Base-by-base conservation (phyloP, 1,140 invertebrate genomes). In the Hyposmocoma kahamanoa region DNA sequence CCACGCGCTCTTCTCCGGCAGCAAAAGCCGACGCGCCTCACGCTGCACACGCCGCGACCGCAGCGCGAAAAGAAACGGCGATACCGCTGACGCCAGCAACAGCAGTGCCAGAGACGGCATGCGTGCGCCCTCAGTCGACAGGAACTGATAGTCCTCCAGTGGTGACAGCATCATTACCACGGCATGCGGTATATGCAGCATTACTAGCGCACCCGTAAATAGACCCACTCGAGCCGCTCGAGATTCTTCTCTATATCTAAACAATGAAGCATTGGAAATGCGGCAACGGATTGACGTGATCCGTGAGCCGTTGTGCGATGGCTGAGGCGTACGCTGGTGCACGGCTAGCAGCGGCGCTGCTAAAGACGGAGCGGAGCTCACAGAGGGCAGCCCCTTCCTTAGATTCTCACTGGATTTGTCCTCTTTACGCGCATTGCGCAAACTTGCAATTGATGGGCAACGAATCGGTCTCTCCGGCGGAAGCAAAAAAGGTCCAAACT, bases 261-360 rank as follows among this genome's bases (percentile, higher is more conserved):
- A 95, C 47, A 94, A 82, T n/a, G 92, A 93, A 9, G 93, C 94
- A 68, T 95, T 95, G 47, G 93, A 94, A 32, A 95, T 92, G 8
- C 92, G 86, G 71, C 93, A 91, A 28, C 91, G 90, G 43, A 95
- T 82, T 4, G 90, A 92, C 42, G 90, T 92, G 56, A 94, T 92
- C 59, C 92, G 91, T 13, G 87, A 89, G 5, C 80, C 76, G 19
- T 75, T 76, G 26, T 73, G 86, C 3, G 77, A 57, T 42, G 61
- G 72, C 45, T 67, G 80, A 55, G 62, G 85, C 21, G 63, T 80
- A 65, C 79, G 71, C 42, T 79, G 67, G 22, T 87, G 82, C 39
- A 86, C 62, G 43, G 64, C 60, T 53, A 79, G 72, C 62, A 78
- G 62, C 39, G 67, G 84, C 28, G 71, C 79, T 9, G 75, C 79